A percentile compares a stretch with the other conserved stretches of the same genome.
phyloP scores from a whole-genome alignment of 2,113 vertebrate genomes.

The rat (Rattus norvegicus) region GRCr8 NC_086025.1:49304501-49305000 shows the following conservation, averaged over 20 bases:
- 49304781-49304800: no score
- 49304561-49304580: neutral
- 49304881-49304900: no score
- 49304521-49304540: neutral
- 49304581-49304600: slow-evolving; percentile 13
- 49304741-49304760: no score
- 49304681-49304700: neutral
- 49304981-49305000: neutral
- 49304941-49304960: neutral
- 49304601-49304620: neutral
- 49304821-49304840: no score
- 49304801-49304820: no score
- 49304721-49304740: neutral
- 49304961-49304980: neutral
- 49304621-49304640: neutral
- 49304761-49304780: no score
- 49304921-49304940: neutral
- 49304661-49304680: slow-evolving; percentile 42
- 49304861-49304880: no score
- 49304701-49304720: neutral
- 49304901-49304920: no score
- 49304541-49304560: slow-evolving; percentile 10
- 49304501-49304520: no score
- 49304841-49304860: no score
- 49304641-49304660: neutral